These are phyloP conservation scores for Lepidothrix coronata DNA, from an alignment of 2,113 vertebrate genomes.

Conservation along the genomic window DNA sequence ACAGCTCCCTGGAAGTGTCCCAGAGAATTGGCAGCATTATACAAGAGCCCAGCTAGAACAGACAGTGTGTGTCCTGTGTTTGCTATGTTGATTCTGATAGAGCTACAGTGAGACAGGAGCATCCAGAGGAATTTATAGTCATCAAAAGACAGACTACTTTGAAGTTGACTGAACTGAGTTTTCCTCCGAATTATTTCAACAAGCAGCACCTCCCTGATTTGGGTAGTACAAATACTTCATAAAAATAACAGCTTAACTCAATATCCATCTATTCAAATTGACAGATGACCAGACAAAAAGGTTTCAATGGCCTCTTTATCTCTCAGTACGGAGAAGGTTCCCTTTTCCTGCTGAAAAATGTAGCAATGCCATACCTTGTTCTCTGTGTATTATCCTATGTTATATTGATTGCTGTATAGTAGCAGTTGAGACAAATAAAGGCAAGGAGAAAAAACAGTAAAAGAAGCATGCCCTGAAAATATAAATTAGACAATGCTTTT, in stretches of 20 bases:
- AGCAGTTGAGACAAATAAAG: neutral
- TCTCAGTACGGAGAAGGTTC: neutral
- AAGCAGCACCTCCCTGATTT: neutral
- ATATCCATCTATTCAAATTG: neutral
- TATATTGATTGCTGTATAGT: neutral
- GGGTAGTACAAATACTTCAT: neutral
- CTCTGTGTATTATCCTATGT: neutral
- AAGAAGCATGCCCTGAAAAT: neutral
- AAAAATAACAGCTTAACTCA: neutral
- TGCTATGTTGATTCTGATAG: neutral
- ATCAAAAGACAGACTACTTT: neutral
- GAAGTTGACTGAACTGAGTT: neutral
- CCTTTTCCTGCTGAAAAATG: neutral
- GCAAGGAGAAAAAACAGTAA: neutral
- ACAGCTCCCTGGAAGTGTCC: neutral
- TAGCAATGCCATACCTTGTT: neutral
- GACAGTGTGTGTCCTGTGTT: neutral
- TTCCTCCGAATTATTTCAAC: neutral
- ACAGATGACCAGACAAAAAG: neutral
- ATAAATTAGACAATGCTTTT: neutral
- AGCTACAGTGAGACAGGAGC: neutral
- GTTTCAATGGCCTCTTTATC: neutral
- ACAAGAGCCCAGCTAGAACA: neutral
- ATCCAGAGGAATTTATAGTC: neutral
- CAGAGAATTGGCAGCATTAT: neutral